phyloP scores from a whole-genome alignment of 1,140 invertebrate species.

The Bombus polaris region DNA sequence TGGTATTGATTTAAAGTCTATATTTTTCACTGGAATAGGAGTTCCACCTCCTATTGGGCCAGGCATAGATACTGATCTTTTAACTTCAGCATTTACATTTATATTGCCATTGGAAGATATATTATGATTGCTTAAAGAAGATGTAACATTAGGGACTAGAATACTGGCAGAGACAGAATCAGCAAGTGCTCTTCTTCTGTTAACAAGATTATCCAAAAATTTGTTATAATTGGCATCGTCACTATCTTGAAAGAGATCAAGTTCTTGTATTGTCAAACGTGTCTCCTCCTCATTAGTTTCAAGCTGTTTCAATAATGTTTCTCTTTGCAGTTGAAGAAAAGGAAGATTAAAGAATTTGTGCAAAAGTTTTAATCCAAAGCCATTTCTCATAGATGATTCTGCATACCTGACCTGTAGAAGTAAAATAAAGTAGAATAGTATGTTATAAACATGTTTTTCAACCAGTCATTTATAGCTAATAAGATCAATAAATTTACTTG shows the following conservation, averaged over 20 bases:
- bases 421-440: constrained; percentile 29
- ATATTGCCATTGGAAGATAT: constrained; percentile 64
- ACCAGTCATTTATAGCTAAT: background rate
- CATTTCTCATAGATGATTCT: constrained; percentile 98
- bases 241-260: constrained; percentile 91
- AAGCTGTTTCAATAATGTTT: constrained; percentile 93
- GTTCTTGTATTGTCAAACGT: constrained; percentile 90
- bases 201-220: constrained; percentile 89
- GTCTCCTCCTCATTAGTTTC: constrained; percentile 95
- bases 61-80: constrained; percentile 72
- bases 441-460: background rate
- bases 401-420: constrained; percentile 91
- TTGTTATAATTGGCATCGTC: constrained; percentile 95
- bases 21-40: constrained; percentile 79
- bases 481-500: constrained; percentile 69
- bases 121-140: constrained; percentile 76
- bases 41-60: constrained; percentile 81
- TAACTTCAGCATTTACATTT: constrained; percentile 62
- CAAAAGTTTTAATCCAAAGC: constrained; percentile 96
- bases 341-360: constrained; percentile 99
- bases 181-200: constrained; percentile 88
- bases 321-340: constrained; percentile 95
- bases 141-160: constrained; percentile 76
- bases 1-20: constrained; percentile 68
- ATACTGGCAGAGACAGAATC: constrained; percentile 83